Percentiles rank a stretch among this genome's conserved stretches.
Conservation (phyloP, 2,797 vertebrate species). For the Xenops minutus region DNA sequence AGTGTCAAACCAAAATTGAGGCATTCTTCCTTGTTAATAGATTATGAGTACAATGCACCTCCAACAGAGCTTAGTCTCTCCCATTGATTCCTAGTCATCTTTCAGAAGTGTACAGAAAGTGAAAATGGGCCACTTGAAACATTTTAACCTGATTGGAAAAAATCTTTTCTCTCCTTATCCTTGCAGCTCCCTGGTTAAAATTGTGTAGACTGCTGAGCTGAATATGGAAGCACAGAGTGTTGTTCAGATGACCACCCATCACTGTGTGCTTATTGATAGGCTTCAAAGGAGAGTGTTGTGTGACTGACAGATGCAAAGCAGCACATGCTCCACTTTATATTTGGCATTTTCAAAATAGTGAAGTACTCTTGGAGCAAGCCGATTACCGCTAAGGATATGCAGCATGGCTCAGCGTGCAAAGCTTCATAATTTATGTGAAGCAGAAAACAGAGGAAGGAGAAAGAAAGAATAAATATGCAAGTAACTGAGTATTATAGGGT, state of each 20-base stretch:
- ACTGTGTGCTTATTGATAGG: neutral
- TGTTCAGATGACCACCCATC: neutral
- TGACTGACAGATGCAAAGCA: constrained; percentile 26
- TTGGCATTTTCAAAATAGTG: neutral
- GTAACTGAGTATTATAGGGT: neutral
- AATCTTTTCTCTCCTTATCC: neutral
- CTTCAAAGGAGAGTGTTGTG: neutral
- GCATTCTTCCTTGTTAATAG: constrained; percentile 17
- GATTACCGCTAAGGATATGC: neutral
- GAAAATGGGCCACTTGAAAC: constrained; percentile 59
- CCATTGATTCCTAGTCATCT: neutral
- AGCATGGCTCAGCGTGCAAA: neutral
- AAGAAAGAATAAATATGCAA: neutral
- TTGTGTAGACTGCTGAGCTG: constrained; percentile 2
- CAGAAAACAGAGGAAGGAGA: neutral
- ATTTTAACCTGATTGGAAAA: constrained; percentile 45
- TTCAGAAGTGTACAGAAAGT: constrained; percentile 6
- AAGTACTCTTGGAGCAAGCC: neutral
- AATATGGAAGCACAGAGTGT: neutral
- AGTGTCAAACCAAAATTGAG: constrained; percentile 15
- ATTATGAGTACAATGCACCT: neutral
- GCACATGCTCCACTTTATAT: neutral
- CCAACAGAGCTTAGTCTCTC: constrained; percentile 46
- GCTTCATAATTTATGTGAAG: neutral
- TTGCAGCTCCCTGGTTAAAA: neutral